These are phyloP conservation scores for Nannoperca australis DNA, from an alignment of 2,797 vertebrate genomes.

Conservation along the genomic window DNA sequence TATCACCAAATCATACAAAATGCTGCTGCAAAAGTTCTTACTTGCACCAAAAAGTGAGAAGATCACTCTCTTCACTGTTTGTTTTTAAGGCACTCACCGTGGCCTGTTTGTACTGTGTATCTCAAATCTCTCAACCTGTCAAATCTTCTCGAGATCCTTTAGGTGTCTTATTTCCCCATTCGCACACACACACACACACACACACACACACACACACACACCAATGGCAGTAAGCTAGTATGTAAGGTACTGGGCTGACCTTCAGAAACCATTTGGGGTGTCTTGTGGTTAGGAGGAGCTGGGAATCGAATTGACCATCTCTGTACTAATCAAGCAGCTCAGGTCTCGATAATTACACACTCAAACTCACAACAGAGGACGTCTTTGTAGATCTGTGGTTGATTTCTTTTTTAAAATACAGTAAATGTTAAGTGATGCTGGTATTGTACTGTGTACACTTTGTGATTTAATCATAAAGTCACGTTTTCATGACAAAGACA, in stretches of 20 bases:
- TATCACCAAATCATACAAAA: constrained; percentile 17
- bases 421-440: not conserved
- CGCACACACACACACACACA: not conserved
- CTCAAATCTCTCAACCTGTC: constrained; percentile 14
- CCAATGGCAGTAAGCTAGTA: not conserved
- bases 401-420: not conserved
- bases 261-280: not conserved
- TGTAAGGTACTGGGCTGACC: not conserved
- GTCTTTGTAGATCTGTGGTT: not conserved
- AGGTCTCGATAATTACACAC: not conserved
- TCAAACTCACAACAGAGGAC: not conserved
- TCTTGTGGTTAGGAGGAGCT: not conserved
- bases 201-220: not conserved
- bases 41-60: not conserved
- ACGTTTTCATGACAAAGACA: not conserved
- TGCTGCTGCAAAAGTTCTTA: constrained; percentile 12
- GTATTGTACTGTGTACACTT: too few relatives aligned
- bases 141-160: not conserved
- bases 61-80: not conserved
- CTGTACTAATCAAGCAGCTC: not conserved
- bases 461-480: not conserved
- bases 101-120: not conserved
- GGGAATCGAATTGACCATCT: not conserved
- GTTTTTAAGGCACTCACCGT: constrained; percentile 1
- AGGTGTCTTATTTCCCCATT: not conserved